Percentiles rank a stretch among this genome's conserved stretches.
Conservation (phyloP, 1,140 invertebrate genomes). For the Eriocheir sinensis region DNA sequence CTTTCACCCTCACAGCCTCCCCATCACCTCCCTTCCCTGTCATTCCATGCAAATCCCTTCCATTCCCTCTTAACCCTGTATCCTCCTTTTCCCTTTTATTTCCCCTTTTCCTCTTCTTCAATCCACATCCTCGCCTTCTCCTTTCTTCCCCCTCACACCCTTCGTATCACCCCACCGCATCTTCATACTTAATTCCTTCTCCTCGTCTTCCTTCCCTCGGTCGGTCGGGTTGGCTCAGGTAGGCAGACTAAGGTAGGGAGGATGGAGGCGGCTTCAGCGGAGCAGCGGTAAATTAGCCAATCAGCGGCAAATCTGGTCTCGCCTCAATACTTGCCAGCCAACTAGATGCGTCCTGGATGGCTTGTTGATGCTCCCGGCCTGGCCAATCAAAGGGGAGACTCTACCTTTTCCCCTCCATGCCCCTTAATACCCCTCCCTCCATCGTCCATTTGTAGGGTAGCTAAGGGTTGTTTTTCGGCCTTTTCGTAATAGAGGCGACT, state of each 20-base stretch:
- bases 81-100: too few species aligned
- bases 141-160: too few species aligned
- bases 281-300: conserved; percentile 8
- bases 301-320: background rate
- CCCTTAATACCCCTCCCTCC: too few species aligned
- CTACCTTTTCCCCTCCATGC: too few species aligned
- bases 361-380: background rate
- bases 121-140: background rate
- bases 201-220: background rate
- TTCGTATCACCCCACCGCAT: background rate
- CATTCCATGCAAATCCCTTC: too few species aligned
- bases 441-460: too few species aligned
- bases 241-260: background rate
- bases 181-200: background rate
- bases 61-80: too few species aligned
- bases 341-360: background rate
- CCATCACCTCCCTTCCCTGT: too few species aligned
- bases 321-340: background rate
- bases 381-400: background rate
- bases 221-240: background rate
- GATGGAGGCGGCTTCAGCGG: too few species aligned
- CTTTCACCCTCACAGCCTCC: too few species aligned
- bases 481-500: too few species aligned
- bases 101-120: background rate
- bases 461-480: too few species aligned